Evolutionary conservation across 2,888 invertebrate genomes (phyloP), one percentile per base, ranked within the genome.

Genomic region (Acrobasis consociella): DNA sequence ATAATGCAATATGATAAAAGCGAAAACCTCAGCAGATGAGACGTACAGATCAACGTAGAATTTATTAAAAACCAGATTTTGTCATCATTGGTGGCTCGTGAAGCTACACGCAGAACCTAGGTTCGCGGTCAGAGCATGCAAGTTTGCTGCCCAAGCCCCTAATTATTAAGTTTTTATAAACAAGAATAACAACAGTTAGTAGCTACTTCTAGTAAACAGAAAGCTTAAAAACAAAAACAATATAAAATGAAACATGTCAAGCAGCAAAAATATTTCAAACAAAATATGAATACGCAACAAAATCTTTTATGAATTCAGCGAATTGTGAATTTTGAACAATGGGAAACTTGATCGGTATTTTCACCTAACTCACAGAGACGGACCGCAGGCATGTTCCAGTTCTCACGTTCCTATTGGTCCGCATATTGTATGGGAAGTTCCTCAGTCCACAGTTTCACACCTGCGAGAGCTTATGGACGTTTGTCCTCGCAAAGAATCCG

Each of bases 391-490:
- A 75, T 72, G 70, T 77, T 73, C 66, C 67, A 65, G 72, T 77
- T 82, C 77, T 75, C 81, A 81, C 78, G 77, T 74, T 68, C 65
- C 77, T 81, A 80, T 80, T 80, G 78, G 74, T 76, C 75, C 73
- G 73, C 70, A 68, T 71, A 78, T 80, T 81, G 80, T 83, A 76
- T 80, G 76, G 76, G 80, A 83, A 81, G 77, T 74, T 31, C 62
- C 49, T 55, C 46, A 3, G 46, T n/a, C 62, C 53, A 62, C 31
- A 31, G 5, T 31, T 31, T 31, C 31, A 31, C 81, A 87, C 83
- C 89, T 87, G 87, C 71, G 73, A 76, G 75, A 72, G 86, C 84
- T 89, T 87, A 89, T 79, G 78, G 75, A 74, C 72, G 73, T 72
- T 74, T 69, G 78, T 77, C 73, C 72, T 68, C 68, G 70, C 68